Evolutionary conservation across 2,797 vertebrate species (phyloP).

Genomic region (Alfaro cultratus): DNA sequence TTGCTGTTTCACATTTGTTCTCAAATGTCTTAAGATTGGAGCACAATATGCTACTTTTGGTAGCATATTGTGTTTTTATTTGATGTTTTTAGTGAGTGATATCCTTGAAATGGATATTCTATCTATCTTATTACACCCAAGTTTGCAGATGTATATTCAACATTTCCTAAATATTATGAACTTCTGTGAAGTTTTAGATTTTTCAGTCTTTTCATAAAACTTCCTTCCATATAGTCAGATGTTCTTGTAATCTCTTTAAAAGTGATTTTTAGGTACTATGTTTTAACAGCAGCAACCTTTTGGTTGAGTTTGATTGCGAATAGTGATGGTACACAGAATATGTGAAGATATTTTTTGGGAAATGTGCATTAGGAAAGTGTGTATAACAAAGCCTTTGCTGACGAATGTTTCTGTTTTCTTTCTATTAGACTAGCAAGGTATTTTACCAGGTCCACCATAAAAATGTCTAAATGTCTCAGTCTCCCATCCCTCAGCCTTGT

Average conservation of each 20-base stretch:
- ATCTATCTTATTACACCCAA: background rate
- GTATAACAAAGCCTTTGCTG: background rate
- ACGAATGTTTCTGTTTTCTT: slow-evolving; percentile 10
- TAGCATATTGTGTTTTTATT: too few species aligned
- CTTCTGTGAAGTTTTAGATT: background rate
- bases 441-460: slow-evolving; percentile 23
- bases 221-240: background rate
- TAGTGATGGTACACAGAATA: background rate
- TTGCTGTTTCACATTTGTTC: background rate
- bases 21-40: background rate
- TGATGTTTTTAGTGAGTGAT: background rate
- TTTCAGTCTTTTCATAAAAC: background rate
- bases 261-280: background rate
- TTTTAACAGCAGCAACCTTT: background rate
- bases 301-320: background rate
- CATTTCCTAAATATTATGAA: background rate
- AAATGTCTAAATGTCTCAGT: slow-evolving; percentile 16
- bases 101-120: background rate
- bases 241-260: background rate
- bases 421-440: slow-evolving; percentile 27
- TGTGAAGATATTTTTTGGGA: background rate
- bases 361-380: background rate
- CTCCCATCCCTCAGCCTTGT: slow-evolving; percentile 5
- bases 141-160: background rate
- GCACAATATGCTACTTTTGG: background rate